Evolutionary conservation across 2,797 vertebrate species (phyloP).

Genomic region (Trematomus bernacchii): DNA sequence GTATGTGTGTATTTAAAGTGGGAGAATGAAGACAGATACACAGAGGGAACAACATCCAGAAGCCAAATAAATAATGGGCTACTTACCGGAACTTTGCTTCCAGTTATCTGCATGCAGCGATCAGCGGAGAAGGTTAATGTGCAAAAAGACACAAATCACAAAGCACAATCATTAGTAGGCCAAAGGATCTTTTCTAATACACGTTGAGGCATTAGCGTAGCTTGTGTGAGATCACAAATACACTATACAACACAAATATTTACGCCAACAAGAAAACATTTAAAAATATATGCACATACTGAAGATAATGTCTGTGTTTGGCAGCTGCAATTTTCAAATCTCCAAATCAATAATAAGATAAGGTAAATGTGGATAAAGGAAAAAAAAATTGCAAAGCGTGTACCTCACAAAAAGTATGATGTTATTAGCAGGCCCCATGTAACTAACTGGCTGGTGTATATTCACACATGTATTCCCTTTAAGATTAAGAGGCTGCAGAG

Average conservation of each 20-base stretch:
- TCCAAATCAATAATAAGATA: neutral
- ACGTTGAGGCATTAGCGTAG: constrained; percentile 84
- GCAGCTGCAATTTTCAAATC: constrained; percentile 39
- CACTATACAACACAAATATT: constrained; percentile 21
- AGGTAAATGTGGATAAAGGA: neutral
- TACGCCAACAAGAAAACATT: constrained; percentile 51
- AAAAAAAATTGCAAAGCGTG: constrained; percentile 3
- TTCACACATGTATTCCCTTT: constrained; percentile 37
- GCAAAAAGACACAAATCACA: constrained; percentile 95
- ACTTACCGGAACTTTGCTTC: constrained; percentile 99
- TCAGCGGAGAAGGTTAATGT: constrained; percentile 94
- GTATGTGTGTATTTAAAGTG: constrained; percentile 14
- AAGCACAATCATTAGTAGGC: constrained; percentile 94
- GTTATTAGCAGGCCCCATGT: constrained; percentile 37
- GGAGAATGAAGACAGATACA: constrained; percentile 59
- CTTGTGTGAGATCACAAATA: constrained; percentile 73
- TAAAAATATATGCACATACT: constrained; percentile 47
- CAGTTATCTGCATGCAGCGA: constrained; percentile 99
- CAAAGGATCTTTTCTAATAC: constrained; percentile 82
- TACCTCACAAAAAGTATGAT: neutral
- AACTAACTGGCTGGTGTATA: constrained; percentile 38
- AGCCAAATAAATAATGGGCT: constrained; percentile 84
- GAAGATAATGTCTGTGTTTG: constrained; percentile 76
- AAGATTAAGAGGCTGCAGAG: constrained; percentile 39
- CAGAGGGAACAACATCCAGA: constrained; percentile 69